Evolutionary conservation across 30 jellyfish, hydroid and myxozoan species (phyloP).

Genomic region (Catostylus mosaicus): DNA sequence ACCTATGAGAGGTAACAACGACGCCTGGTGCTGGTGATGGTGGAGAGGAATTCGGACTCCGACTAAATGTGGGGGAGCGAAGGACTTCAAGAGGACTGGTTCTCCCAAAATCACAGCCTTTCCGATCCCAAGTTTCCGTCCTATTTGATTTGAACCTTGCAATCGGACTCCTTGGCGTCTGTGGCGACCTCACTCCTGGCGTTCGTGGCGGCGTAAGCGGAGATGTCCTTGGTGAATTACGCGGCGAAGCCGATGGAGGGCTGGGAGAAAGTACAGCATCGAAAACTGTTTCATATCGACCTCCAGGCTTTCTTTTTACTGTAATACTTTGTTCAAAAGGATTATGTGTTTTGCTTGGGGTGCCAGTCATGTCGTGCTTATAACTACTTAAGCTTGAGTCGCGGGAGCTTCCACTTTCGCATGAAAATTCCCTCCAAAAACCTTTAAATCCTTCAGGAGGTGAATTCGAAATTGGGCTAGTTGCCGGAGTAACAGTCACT

Average conservation of each 20-base stretch:
- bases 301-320: constrained; percentile 52
- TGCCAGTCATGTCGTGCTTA: constrained; percentile 15
- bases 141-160: constrained; percentile 37
- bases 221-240: constrained; percentile 55
- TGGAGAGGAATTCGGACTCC: constrained; percentile 78
- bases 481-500: constrained; percentile 74
- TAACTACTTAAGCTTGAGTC: constrained; percentile 31
- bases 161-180: constrained; percentile 69
- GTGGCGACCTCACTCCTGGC: constrained; percentile 57
- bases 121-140: constrained; percentile 14
- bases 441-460: constrained; percentile 75
- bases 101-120: constrained; percentile 51
- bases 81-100: constrained; percentile 69
- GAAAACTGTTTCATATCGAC: constrained; percentile 72
- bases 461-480: constrained; percentile 64
- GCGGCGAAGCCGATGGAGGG: constrained; percentile 58
- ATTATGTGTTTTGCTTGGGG: constrained; percentile 22
- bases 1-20: constrained; percentile 78
- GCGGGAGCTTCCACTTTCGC: constrained; percentile 71
- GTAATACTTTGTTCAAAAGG: constrained; percentile 65
- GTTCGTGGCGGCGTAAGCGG: constrained; percentile 72
- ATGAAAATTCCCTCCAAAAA: constrained; percentile 60
- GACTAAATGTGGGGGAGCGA: constrained; percentile 55
- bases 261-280: constrained; percentile 75
- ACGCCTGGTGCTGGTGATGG: constrained; percentile 92